These are phyloP conservation scores for Paradoxurus hermaphroditus DNA, from an alignment of 2,113 vertebrate species.

Conservation along the genomic window DNA sequence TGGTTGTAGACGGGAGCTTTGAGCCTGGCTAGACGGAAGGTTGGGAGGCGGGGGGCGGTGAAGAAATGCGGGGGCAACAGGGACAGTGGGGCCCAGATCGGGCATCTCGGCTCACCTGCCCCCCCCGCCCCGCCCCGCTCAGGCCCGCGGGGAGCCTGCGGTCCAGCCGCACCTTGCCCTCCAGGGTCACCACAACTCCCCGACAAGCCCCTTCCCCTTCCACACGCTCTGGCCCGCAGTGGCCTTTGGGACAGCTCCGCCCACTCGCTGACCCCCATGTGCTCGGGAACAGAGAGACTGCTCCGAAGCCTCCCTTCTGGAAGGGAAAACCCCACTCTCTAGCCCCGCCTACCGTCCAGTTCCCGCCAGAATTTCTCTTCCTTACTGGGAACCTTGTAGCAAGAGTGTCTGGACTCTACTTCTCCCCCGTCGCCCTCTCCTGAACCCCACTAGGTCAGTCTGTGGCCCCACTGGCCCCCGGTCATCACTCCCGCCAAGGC, in stretches of 20 bases:
- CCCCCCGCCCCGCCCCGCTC: too few species aligned
- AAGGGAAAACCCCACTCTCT: too few species aligned
- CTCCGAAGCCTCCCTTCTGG: background rate
- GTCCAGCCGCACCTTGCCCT: too few species aligned
- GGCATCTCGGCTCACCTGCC: background rate
- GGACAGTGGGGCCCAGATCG: background rate
- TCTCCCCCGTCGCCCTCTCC: background rate
- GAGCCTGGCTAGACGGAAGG: background rate
- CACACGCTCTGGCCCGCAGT: background rate
- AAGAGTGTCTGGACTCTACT: rapidly evolving
- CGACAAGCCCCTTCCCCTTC: background rate
- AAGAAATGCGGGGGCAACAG: background rate
- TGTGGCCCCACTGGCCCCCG: background rate
- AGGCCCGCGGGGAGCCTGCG: background rate
- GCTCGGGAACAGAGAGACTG: background rate
- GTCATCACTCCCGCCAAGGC: background rate
- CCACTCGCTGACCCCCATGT: background rate
- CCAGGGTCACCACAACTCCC: rapidly evolving
- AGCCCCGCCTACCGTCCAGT: background rate
- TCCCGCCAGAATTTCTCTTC: background rate
- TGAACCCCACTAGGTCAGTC: background rate
- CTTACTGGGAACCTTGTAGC: background rate
- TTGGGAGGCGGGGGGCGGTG: rapidly evolving
- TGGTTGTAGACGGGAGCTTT: background rate
- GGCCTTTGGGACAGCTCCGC: background rate